These are phyloP conservation scores for Pseudorhombus dupliciocellatus DNA, from an alignment of 2,113 vertebrate genomes.

Conservation along the genomic window DNA sequence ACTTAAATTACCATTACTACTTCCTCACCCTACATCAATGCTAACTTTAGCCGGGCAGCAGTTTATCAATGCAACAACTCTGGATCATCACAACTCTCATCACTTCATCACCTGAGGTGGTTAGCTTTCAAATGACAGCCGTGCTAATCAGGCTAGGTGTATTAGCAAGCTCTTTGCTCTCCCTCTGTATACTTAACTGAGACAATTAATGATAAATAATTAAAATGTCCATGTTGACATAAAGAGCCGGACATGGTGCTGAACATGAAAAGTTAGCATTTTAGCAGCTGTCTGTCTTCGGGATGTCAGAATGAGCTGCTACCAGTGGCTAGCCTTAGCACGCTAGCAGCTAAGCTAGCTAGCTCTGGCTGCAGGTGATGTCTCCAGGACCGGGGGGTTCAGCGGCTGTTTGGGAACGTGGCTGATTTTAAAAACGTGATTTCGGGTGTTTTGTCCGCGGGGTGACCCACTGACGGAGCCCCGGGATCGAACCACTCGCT, in stretches of 20 bases:
- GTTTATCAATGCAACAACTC: neutral
- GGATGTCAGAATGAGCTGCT: conserved; percentile 41
- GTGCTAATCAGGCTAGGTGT: conserved; percentile 42
- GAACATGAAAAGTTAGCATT: neutral
- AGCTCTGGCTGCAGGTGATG: neutral
- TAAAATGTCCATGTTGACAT: neutral
- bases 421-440: too few relatives aligned
- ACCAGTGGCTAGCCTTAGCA: conserved; percentile 63
- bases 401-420: too few relatives aligned
- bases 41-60: too few relatives aligned
- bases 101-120: neutral
- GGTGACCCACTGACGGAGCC: too few relatives aligned
- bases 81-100: neutral
- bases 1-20: neutral
- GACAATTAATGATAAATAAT: too few relatives aligned
- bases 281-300: neutral
- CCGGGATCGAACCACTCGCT: too few relatives aligned
- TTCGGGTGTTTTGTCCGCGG: too few relatives aligned
- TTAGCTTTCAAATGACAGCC: neutral
- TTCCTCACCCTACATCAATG: neutral
- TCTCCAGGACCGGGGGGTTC: fast-evolving
- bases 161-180: conserved; percentile 1
- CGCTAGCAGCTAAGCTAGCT: conserved; percentile 49
- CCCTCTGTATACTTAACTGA: too few relatives aligned
- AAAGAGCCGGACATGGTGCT: too few relatives aligned